Percentiles rank a stretch among this genome's conserved stretches.
These are phyloP conservation scores for Nineta flava DNA, from an alignment of 2,888 invertebrate genomes.

Conservation along the genomic window DNA sequence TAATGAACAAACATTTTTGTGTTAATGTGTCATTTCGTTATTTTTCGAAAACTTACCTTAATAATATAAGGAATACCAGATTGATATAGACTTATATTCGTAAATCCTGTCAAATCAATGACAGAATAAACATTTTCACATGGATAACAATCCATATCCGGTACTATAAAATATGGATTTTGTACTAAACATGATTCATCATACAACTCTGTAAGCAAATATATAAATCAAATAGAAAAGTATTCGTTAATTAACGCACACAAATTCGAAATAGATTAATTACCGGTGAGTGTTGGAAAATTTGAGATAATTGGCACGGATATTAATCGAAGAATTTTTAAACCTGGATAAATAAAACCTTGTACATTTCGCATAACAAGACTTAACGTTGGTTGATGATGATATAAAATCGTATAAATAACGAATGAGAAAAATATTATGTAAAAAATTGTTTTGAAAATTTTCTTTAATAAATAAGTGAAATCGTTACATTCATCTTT, in stretches of 20 bases:
- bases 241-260: slow-evolving; percentile 6
- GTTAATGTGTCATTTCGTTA: too few species aligned
- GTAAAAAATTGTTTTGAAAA: slow-evolving; percentile 17
- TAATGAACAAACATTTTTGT: too few species aligned
- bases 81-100: slow-evolving; percentile 32
- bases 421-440: slow-evolving; percentile 22
- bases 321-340: slow-evolving; percentile 52
- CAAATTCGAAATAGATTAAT: slow-evolving; percentile 11
- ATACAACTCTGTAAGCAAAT: slow-evolving; percentile 45
- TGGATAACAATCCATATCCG: slow-evolving; percentile 75
- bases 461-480: slow-evolving; percentile 5
- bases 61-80: slow-evolving; percentile 40
- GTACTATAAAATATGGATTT: slow-evolving; percentile 68
- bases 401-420: slow-evolving; percentile 30
- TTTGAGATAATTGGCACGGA: slow-evolving; percentile 60
- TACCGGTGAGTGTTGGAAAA: slow-evolving; percentile 61
- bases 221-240: slow-evolving; percentile 11
- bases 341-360: slow-evolving; percentile 65
- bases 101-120: slow-evolving; percentile 44
- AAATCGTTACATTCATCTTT: slow-evolving; percentile 11
- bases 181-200: slow-evolving; percentile 72
- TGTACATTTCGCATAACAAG: slow-evolving; percentile 56
- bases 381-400: slow-evolving; percentile 47
- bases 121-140: slow-evolving; percentile 56
- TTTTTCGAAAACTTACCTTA: slow-evolving; percentile 25